phyloP scores from a whole-genome alignment of 2,888 invertebrate genomes.

The Taphrorychus bicolor region DNA sequence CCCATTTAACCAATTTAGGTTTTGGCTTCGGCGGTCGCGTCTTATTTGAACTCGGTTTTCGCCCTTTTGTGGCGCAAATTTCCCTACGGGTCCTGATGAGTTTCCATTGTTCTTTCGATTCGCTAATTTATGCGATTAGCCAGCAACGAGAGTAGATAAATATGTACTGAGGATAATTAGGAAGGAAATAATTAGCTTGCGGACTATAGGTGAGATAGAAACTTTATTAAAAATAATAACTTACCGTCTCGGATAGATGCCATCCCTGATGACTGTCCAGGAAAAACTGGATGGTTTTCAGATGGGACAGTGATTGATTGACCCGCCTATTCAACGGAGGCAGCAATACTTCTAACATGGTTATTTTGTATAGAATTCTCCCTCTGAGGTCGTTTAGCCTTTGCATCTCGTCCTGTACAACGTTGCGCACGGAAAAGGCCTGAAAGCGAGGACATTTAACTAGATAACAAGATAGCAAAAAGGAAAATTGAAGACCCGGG shows the following conservation, averaged over 20 bases:
- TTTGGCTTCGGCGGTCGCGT: conserved; percentile 7
- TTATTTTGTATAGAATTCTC: conserved; percentile 77
- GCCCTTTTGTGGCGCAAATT: conserved; percentile 1
- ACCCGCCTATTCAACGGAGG: conserved; percentile 74
- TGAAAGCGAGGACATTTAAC: conserved; percentile 27
- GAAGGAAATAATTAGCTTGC: not conserved
- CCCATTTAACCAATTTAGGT: conserved; percentile 14
- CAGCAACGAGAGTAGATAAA: not conserved
- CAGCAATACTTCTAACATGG: conserved; percentile 76
- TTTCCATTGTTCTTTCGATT: conserved; percentile 2
- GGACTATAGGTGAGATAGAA: not conserved
- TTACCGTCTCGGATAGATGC: conserved; percentile 73
- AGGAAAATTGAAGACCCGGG: conserved; percentile 15
- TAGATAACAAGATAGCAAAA: conserved; percentile 27
- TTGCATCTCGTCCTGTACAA: conserved; percentile 70
- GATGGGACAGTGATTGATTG: conserved; percentile 76
- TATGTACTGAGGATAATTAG: not conserved
- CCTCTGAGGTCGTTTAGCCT: conserved; percentile 74
- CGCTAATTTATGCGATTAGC: not conserved
- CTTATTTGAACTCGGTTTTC: conserved; percentile 6
- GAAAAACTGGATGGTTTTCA: conserved; percentile 79
- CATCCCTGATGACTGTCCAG: conserved; percentile 68
- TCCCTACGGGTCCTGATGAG: not conserved
- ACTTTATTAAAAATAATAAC: conserved; percentile 5
- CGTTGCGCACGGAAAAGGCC: conserved; percentile 59